phyloP scores from a whole-genome alignment of 2,113 vertebrate genomes.

The Eurystomus gularis region DNA sequence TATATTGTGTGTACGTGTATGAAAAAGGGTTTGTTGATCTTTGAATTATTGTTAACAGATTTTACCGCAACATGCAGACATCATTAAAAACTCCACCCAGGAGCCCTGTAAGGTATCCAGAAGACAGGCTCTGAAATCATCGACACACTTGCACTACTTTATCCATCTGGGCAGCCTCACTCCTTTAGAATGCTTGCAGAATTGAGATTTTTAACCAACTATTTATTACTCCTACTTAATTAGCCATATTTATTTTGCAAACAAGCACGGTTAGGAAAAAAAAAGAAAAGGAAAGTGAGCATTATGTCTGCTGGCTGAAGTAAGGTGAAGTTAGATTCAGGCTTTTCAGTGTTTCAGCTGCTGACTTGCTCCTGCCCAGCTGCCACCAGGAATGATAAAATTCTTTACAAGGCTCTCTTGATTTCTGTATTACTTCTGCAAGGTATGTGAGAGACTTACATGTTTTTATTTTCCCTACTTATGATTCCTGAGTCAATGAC shows the following conservation, averaged over 20 bases:
- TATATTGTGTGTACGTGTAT: accelerated
- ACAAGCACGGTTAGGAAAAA: accelerated
- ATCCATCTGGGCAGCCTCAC: neutral
- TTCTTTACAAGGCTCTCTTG: neutral
- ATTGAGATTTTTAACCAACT: neutral
- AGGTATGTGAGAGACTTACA: accelerated
- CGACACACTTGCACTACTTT: neutral
- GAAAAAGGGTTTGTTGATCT: neutral
- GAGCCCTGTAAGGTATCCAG: neutral
- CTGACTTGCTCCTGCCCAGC: neutral
- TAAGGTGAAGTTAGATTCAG: neutral
- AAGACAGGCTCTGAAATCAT: neutral
- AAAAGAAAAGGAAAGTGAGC: neutral
- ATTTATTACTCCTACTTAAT: accelerated
- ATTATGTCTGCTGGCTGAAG: neutral
- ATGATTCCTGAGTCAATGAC: neutral
- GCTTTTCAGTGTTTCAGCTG: neutral
- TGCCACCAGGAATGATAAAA: neutral
- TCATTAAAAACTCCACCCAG: neutral
- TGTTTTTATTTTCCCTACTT: neutral
- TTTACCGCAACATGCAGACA: neutral
- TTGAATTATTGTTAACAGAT: neutral
- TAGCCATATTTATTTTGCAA: neutral
- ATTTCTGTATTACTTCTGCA: neutral
- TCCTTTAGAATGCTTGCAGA: neutral